Evolutionary conservation across 1,140 invertebrate species (phyloP), one percentile per base, ranked within the genome.

Genomic region (Drosophila prosaltans): DNA sequence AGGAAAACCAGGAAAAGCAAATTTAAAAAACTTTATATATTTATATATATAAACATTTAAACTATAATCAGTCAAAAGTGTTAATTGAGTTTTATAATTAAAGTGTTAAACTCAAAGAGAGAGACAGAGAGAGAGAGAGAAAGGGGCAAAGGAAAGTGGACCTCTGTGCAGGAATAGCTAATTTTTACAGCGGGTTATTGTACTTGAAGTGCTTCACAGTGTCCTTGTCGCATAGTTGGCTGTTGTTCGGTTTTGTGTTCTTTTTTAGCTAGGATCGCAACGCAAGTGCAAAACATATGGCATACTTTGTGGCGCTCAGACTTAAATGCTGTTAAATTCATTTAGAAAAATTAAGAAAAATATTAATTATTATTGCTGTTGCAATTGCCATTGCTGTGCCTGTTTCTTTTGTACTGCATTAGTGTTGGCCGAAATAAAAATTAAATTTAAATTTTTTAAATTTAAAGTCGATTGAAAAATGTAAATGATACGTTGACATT

Each of bases 71-170:
- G 48, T 62, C 57, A 88, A 77, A 77, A 73, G 68, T 60, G 65
- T 60, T 69, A 88, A 83, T 83, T 86, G 41, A 58, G 54, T 83
- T 80, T 79, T 65, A 57, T 71, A 83, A 80, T 88, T 86, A 82
- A 82, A 67, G 67, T 69, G 45, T 51, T 4, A 30, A 2, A 30
- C 57, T 41, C 8, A 30, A 62, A 58, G 8, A 45, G n/a, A 51
- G 43, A 21, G 7, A 48, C 0, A 39, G 7, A 40, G 40, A 36
- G 11, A 63, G 0, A 11, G 32, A 21, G 30, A 21, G n/a, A 32
- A 8, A 8, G 16, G n/a, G 32, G 4, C 3, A n/a, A 9, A 28
- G 36, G 3, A n/a, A 43, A 63, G 43, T 21, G 43, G 58, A 21
- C 26, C n/a, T 58, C 65, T 48, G 66, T 16, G 43, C 26, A 51